Base-by-base conservation (phyloP, 2,888 invertebrate genomes). In the Pegoplata infirma region DNA sequence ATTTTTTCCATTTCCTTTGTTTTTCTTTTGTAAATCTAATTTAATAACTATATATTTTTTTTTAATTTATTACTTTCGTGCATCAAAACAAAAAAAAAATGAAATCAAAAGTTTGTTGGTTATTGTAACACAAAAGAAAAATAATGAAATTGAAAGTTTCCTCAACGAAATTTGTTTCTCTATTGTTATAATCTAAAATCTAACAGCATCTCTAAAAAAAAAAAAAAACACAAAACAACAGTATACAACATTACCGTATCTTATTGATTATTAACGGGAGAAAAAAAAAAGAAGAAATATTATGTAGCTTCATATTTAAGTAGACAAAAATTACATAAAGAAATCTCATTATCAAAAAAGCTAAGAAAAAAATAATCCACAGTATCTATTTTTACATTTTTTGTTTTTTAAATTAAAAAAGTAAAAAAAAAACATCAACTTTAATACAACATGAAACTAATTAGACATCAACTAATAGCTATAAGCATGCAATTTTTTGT, bases 211-310 rank as follows among this genome's bases (percentile, higher is more conserved):
- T 21, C 14, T 21, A 63, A 75, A n/a, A n/a, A n/a, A n/a, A n/a
- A n/a, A n/a, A n/a, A n/a, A n/a, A n/a, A n/a, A n/a, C n/a, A n/a
- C n/a, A n/a, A n/a, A n/a, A n/a, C n/a, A n/a, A n/a, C n/a, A n/a
- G n/a, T n/a, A n/a, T n/a, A 71, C 79, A 55, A 71, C 75, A 75
- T 75, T 67, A 79, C 75, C 79, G 75, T 79, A 75, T 72, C 79
- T 71, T 67, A 79, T 75, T 79, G 74, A 74, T 79, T 79, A 79
- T 75, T 67, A 79, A 71, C 74, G 69, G 71, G 67, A 56, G 19
- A 40, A 55, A 67, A 32, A 36, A 69, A 36, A 55, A 46, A 64
- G 23, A 67, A 59, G 44, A 67, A 61, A 55, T 67, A 53, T 75
- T 68, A 68, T 63, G 61, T 53, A 68, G 56, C 61, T 55, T 68